Conservation (phyloP, 1,140 invertebrate genomes). For the Zaprionus ornatus region DNA sequence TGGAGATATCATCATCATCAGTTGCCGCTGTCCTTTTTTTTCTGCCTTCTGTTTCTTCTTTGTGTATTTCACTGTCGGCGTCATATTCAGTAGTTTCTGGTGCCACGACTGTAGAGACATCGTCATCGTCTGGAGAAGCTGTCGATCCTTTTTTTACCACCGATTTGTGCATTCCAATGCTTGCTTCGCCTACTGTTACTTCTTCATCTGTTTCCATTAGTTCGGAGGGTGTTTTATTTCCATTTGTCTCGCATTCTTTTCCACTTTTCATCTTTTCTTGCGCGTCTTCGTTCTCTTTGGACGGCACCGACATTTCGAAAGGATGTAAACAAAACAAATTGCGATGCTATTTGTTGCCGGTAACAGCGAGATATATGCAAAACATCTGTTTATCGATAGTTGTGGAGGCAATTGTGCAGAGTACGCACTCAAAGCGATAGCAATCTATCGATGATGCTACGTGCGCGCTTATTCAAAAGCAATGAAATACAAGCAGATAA, state of each 20-base stretch:
- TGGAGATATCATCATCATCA: slow-evolving; percentile 6
- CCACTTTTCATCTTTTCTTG: not conserved
- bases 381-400: slow-evolving; percentile 19
- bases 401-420: not conserved
- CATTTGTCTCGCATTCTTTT: not conserved
- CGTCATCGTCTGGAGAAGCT: not conserved
- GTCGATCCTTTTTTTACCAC: not conserved
- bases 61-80: slow-evolving; percentile 17
- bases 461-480: too few relatives aligned
- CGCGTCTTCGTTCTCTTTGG: not conserved
- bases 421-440: too few relatives aligned
- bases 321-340: slow-evolving; percentile 27
- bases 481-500: too few relatives aligned
- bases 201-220: not conserved
- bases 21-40: not conserved
- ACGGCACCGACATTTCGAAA: slow-evolving; percentile 5
- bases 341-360: slow-evolving; percentile 8
- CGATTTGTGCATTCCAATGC: slow-evolving; percentile 15
- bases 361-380: not conserved
- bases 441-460: too few relatives aligned
- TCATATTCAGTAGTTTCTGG: slow-evolving; percentile 5
- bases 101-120: slow-evolving; percentile 12
- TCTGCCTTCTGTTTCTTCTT: not conserved
- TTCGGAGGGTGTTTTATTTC: not conserved
- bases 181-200: not conserved